Base-by-base conservation (phyloP, 2,888 invertebrate species). In the Geotrupes spiniger region DNA sequence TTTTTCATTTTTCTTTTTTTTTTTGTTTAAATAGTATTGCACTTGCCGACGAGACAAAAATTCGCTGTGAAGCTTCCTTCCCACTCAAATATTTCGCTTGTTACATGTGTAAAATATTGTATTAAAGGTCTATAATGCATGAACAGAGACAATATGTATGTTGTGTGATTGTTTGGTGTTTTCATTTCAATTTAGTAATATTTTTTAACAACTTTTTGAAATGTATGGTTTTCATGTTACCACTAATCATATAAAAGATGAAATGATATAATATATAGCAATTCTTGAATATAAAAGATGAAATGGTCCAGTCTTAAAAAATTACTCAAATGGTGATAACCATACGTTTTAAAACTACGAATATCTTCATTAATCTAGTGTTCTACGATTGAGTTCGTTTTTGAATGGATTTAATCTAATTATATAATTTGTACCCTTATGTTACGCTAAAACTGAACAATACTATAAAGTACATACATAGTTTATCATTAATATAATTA, bases 101-200 rank as follows among this genome's bases (percentile, higher is more conserved):
- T 11, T 12, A 31, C 41, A 48, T 42, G 44, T 44, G 39, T 48
- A 51, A 39, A 43, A 36, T 36, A 49, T 3, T 21, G 21, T 21
- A 39, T 36, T 46, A 42, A 42, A 44, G 42, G 46, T 40, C 42
- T 46, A 42, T 38, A 29, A 26, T 47, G 51, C 41, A 43, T 43
- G 42, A 47, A 49, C 36, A 49, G 45, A 46, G 45, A 49, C 41
- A 47, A 51, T 50, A 49, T 49, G 31, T 40, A 31, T 40, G 52
- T 52, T 46, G 51, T 27, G 41, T 52, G 36, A 38, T 17, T 52
- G 42, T 49, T 37, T 49, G 49, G 41, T 37, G 43, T 43, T 43
- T 46, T 46, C 46, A 43, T 21, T n/a, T n/a, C n/a, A n/a, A n/a
- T n/a, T 21, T 21, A 21, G 6, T 21, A 21, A 21, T 21, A 21